Evolutionary conservation across 2,888 invertebrate species (phyloP), one percentile per base, ranked within the genome.

Genomic region (Thumatha senex): DNA sequence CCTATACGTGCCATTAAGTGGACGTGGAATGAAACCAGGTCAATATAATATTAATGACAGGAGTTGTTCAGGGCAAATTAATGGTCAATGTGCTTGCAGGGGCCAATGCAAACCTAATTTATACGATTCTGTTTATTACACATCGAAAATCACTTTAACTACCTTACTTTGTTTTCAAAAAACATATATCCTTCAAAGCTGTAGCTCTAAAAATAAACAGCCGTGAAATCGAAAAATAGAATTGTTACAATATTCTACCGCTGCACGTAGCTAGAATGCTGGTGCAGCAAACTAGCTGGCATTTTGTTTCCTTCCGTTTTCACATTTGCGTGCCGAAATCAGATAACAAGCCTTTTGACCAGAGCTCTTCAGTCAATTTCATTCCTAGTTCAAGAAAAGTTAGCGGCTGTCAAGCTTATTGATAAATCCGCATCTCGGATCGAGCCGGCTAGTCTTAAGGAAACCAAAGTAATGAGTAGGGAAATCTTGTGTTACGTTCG

Each of bases 11-110:
- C 38, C 18, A 10, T 35, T 43, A 12, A 9, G 8, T 43, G 39
- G 12, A 38, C 54, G 45, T 54, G 48, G 50, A 51, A 44, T 48
- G 18, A 51, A 59, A 61, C 40, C 54, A 35, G 53, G 48, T 41
- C 54, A 54, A 44, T 56, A 53, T 57, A 50, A 47, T 57, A 60
- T 52, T 58, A 53, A 55, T 58, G 30, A 48, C 39, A 47, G 15
- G 40, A 54, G 40, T 58, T 53, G 59, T 54, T 55, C 18, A 42
- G 46, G 35, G 46, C 53, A 47, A 58, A 52, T 46, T 40, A 33
- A 48, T 40, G 53, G 18, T 9, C 30, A 11, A 14, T 41, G 18
- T 24, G 18, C 18, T 24, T 4, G 18, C 18, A 5, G 29, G 29
- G 12, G 12, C 12, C 1, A 7, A 40, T n/a, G 9, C 4, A 29